A percentile compares a stretch with the other conserved stretches of the same genome.
Evolutionary conservation across 23 tunicate genomes (phyloP).

Genomic region (Diplosoma virens): DNA sequence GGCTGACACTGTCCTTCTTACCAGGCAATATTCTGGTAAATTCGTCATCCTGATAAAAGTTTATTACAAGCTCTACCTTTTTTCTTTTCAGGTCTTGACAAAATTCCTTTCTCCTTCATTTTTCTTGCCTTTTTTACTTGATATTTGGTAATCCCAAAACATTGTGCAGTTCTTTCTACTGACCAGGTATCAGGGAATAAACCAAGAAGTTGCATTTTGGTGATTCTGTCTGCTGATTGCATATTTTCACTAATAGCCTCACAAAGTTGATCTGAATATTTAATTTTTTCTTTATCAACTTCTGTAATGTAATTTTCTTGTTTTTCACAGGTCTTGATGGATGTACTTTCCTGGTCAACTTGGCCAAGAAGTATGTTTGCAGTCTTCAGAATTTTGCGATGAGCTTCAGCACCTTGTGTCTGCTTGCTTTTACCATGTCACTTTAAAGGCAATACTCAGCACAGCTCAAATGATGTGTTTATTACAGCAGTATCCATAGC

Average conservation of each 20-base stretch:
- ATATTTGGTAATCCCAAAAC: conserved; percentile 26
- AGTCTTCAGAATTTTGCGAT: conserved; percentile 23
- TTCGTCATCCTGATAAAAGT: conserved; percentile 38
- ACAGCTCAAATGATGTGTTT: conserved; percentile 22
- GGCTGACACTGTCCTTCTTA: conserved; percentile 27
- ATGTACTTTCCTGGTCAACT: conserved; percentile 20
- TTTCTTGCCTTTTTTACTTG: conserved; percentile 27
- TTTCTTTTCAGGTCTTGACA: conserved; percentile 6
- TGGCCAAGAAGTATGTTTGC: conserved; percentile 14
- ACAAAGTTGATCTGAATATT: conserved; percentile 18
- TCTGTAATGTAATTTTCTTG: background rate
- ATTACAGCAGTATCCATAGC: conserved; percentile 1
- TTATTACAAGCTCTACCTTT: conserved; percentile 24
- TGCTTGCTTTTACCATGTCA: conserved; percentile 28
- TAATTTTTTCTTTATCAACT: conserved; percentile 25
- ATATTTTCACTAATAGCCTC: conserved; percentile 17
- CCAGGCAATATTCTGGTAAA: conserved; percentile 35
- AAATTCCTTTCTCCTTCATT: conserved; percentile 33
- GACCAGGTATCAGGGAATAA: conserved; percentile 41
- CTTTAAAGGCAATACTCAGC: conserved; percentile 29
- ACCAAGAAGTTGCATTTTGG: conserved; percentile 30
- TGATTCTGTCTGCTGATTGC: conserved; percentile 9
- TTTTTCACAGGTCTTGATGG: conserved; percentile 8
- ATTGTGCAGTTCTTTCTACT: conserved; percentile 15
- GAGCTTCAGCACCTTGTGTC: conserved; percentile 35